Conservation (phyloP, 2,888 invertebrate genomes). For the Tortricodes alternella region DNA sequence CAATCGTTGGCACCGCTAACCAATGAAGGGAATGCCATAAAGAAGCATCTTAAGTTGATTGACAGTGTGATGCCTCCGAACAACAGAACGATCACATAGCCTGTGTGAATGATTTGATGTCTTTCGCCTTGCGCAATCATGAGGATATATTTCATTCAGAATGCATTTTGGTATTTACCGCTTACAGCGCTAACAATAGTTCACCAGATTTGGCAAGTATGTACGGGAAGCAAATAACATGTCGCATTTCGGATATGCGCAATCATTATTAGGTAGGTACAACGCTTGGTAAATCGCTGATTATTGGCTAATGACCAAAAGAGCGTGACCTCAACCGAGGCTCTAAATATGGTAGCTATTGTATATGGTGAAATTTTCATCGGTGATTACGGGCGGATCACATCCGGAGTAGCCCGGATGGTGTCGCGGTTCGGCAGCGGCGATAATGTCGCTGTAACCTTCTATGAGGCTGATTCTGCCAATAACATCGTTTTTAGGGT, state of each 20-base stretch:
- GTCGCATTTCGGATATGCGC: constrained; percentile 57
- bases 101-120: not conserved
- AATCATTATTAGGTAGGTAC: constrained; percentile 62
- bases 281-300: constrained; percentile 56
- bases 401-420: constrained; percentile 75
- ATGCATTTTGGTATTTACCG: not conserved
- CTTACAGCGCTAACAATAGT: constrained; percentile 3
- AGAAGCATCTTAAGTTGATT: constrained; percentile 40
- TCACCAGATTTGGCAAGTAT: constrained; percentile 31
- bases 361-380: constrained; percentile 76
- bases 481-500: constrained; percentile 11
- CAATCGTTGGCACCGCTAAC: constrained; percentile 60
- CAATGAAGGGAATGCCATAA: constrained; percentile 20
- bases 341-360: constrained; percentile 57
- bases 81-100: constrained; percentile 1
- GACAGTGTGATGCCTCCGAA: constrained; percentile 31
- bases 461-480: constrained; percentile 33
- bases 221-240: constrained; percentile 45
- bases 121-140: constrained; percentile 1
- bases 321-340: constrained; percentile 67
- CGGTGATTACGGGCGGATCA: constrained; percentile 74
- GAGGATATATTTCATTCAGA: constrained; percentile 2
- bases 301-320: constrained; percentile 65
- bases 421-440: constrained; percentile 69
- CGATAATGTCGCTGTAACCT: constrained; percentile 59